A percentile compares a stretch with the other conserved stretches of the same genome.
Evolutionary conservation across 2,888 invertebrate species (phyloP).

Genomic region (Oligia fasciuncula): DNA sequence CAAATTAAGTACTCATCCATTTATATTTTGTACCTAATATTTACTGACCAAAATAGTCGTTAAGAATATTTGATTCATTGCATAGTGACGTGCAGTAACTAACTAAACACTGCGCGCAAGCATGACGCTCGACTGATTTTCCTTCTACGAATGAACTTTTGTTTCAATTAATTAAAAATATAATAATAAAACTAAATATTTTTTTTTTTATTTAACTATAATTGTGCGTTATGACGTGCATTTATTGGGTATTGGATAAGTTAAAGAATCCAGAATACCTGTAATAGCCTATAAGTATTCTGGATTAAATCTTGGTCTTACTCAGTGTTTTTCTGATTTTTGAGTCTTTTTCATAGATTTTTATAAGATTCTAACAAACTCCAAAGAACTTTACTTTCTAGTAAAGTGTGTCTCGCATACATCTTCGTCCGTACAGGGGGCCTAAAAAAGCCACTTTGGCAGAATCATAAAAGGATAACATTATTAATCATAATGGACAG

Average conservation of each 20-base stretch:
- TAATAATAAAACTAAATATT: neutral
- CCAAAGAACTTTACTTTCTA: neutral
- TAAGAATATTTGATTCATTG: slow-evolving; percentile 8
- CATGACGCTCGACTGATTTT: neutral
- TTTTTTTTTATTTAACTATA: neutral
- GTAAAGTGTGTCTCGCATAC: neutral
- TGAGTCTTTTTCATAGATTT: neutral
- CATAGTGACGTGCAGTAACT: neutral
- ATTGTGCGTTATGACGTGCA: neutral
- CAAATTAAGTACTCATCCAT: neutral
- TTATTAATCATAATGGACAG: too few relatives aligned
- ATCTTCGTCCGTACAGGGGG: neutral
- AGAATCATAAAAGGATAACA: too few relatives aligned
- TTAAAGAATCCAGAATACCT: neutral
- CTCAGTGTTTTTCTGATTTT: neutral
- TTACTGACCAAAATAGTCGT: neutral
- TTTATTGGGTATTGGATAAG: neutral
- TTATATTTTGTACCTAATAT: slow-evolving; percentile 7
- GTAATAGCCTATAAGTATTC: neutral
- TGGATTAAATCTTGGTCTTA: neutral
- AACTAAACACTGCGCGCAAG: neutral
- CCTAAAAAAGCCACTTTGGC: too few relatives aligned
- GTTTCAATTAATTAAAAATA: neutral
- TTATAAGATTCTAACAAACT: neutral
- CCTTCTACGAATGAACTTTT: neutral